phyloP scores from a whole-genome alignment of 2,888 invertebrate species.

The Pelosia muscerda region DNA sequence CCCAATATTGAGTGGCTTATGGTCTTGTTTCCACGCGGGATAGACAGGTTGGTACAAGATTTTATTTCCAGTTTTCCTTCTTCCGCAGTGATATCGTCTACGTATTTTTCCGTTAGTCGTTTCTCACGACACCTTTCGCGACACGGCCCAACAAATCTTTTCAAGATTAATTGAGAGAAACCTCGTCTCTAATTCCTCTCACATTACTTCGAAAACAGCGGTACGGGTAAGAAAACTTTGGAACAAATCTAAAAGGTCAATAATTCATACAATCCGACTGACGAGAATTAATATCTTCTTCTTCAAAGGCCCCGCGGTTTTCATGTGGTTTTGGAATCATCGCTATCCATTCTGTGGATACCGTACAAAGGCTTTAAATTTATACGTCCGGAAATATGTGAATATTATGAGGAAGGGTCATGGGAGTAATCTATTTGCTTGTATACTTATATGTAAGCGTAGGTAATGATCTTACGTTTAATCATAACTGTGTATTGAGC shows the following conservation, averaged over 20 bases:
- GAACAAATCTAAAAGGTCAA: conserved; percentile 25
- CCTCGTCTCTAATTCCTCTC: conserved; percentile 27
- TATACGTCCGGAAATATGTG: neutral
- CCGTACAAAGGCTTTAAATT: conserved; percentile 6
- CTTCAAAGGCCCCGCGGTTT: conserved; percentile 17
- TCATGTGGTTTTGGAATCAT: conserved; percentile 9
- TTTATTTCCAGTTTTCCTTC: too few relatives aligned
- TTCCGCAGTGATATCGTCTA: too few relatives aligned
- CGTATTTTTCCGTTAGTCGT: too few relatives aligned
- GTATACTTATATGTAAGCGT: neutral
- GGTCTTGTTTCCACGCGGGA: too few relatives aligned
- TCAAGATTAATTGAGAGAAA: conserved; percentile 27
- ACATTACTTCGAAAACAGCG: conserved; percentile 37
- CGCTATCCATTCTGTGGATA: neutral
- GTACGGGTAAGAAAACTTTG: conserved; percentile 34
- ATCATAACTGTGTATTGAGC: neutral
- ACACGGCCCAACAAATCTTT: conserved; percentile 16
- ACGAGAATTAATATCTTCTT: conserved; percentile 19
- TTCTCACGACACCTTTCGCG: too few relatives aligned
- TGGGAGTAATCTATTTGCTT: neutral
- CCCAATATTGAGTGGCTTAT: too few relatives aligned
- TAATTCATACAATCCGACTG: conserved; percentile 30
- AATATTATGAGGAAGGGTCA: conserved; percentile 8
- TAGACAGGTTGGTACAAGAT: too few relatives aligned
- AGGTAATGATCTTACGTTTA: neutral